phyloP scores from a whole-genome alignment of 2,797 vertebrate genomes.

The Myotis planiceps region DNA sequence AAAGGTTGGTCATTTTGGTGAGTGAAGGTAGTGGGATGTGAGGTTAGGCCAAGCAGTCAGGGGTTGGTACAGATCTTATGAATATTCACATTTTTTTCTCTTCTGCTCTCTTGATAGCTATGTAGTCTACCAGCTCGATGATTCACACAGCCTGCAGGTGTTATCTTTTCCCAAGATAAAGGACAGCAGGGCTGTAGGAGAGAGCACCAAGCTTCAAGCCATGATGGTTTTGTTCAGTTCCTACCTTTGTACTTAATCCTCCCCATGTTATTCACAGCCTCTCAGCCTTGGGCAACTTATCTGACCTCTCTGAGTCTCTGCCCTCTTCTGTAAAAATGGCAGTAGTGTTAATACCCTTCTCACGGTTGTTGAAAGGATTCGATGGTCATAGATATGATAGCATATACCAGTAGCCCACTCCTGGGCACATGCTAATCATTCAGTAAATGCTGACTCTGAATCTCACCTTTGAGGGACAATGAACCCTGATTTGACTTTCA shows the following conservation, averaged over 20 bases:
- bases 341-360: neutral
- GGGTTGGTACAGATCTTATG: neutral
- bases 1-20: neutral
- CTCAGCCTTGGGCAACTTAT: neutral
- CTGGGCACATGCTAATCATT: neutral
- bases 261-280: neutral
- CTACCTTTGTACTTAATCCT: neutral
- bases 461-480: neutral
- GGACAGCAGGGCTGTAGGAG: neutral
- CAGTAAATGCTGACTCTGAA: neutral
- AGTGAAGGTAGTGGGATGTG: neutral
- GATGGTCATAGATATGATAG: neutral
- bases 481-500: neutral
- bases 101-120: neutral
- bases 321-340: neutral
- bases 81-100: constrained; percentile 7
- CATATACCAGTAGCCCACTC: neutral
- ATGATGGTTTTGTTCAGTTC: constrained; percentile 9
- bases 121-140: neutral
- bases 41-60: neutral
- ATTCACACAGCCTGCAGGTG: neutral
- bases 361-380: neutral
- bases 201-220: neutral
- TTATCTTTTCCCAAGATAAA: neutral
- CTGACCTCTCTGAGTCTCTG: neutral